phyloP scores from a whole-genome alignment of 37 sponge, comb jelly and placozoan species.

The Halisarca cf. caerulea region DNA sequence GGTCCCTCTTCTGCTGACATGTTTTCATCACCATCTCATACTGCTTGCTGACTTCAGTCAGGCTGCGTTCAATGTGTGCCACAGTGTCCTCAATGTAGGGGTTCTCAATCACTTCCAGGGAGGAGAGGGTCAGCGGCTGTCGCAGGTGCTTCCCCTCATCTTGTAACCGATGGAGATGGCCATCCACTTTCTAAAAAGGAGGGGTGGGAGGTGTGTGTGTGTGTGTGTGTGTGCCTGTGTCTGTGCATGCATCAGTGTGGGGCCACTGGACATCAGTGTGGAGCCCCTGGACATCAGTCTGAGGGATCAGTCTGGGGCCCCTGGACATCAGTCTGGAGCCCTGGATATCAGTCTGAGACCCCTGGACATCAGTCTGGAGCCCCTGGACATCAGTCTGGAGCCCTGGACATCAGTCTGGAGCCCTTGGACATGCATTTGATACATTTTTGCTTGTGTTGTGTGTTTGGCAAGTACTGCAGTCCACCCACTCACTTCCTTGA shows the following conservation, averaged over 20 bases:
- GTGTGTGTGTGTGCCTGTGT: neutral
- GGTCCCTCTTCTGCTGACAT: constrained; percentile 81
- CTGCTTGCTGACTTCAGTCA: constrained; percentile 27
- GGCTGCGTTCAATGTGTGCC: neutral
- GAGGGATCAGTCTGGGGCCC: neutral
- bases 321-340: neutral
- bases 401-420: neutral
- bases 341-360: neutral
- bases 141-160: constrained; percentile 28
- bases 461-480: too few relatives aligned
- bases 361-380: neutral
- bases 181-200: constrained; percentile 18
- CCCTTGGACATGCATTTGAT: too few relatives aligned
- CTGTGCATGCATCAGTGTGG: neutral
- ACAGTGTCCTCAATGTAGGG: neutral
- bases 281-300: neutral
- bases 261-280: neutral
- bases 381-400: neutral
- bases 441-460: too few relatives aligned
- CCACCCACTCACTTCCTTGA: constrained; percentile 59
- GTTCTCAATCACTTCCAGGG: constrained; percentile 9
- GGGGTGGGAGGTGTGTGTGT: neutral
- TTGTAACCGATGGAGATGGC: constrained; percentile 8
- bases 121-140: constrained; percentile 1
- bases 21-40: constrained; percentile 51